Base-by-base conservation (phyloP, 2,888 invertebrate species). In the Xestoiulus laeticollis region DNA sequence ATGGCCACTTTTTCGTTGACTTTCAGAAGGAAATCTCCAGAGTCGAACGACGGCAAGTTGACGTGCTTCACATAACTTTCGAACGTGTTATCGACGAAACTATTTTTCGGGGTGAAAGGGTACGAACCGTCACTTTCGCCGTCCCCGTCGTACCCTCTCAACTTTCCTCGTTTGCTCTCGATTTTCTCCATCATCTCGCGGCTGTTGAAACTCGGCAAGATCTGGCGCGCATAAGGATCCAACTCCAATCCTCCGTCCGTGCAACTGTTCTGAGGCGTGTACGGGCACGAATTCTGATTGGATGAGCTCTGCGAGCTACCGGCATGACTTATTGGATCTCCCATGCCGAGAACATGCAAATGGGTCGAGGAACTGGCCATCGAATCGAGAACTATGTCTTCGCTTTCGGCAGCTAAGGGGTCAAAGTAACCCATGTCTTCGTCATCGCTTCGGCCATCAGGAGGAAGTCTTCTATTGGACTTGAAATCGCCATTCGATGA, bases 111-210 rank as follows among this genome's bases (percentile, higher is more conserved):
- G 0, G 92, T 92, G 88, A 91, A 92, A 1, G 92, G 92, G 85
- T 90, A 91, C 1, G 90, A 89, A 12, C 89, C 89, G 85, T 90
- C 90, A 84, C 90, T 90, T 12, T 86, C 85, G 83, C 89, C 89
- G 53, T 89, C 89, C 22, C 85, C 85, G 43, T 90, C 90, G 87
- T 90, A 91, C n/a, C 90, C 91, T 19, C 90, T 89, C 30, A 92
- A 89, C 32, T 91, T 91, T 8, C 91, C 92, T 86, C 92, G 91
- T 89, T 92, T 92, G 48, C 90, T 91, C 85, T 92, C 91, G n/a
- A 92, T 92, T 88, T 91, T 91, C 88, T 92, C 91, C 86, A 92
- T 91, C 92, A 93, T 92, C 89, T 92, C 92, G 1, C 92, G 91
- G 86, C 91, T 92, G 90, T 92, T 92, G 90, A 92, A 92, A 88